Evolutionary conservation across 1,140 invertebrate species (phyloP).

Genomic region (Riptortus pedestris): DNA sequence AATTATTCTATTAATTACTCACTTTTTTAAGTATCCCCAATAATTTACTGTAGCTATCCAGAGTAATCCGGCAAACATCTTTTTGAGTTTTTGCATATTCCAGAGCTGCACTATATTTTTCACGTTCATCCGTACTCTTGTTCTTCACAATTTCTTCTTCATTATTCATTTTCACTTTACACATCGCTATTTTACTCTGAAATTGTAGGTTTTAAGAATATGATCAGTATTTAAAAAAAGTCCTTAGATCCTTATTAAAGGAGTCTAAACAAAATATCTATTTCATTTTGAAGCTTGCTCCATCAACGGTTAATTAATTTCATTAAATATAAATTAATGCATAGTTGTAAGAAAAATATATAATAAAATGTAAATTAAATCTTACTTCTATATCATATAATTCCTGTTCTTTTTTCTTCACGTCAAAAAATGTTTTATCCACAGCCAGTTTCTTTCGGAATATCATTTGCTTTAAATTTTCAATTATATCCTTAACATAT

Average conservation of each 20-base stretch:
- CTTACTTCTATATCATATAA: slow-evolving; percentile 5
- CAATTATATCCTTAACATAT: neutral
- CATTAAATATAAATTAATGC: too few species aligned
- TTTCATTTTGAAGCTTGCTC: too few species aligned
- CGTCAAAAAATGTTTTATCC: neutral
- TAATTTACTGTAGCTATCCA: neutral
- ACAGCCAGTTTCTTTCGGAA: neutral
- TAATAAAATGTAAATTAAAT: neutral
- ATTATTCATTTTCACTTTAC: neutral
- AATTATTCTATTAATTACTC: too few species aligned
- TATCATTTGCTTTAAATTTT: slow-evolving; percentile 6
- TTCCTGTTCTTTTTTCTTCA: neutral
- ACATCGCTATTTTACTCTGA: neutral
- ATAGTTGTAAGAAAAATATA: neutral
- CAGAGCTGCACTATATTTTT: neutral
- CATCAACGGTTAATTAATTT: too few species aligned
- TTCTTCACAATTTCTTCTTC: neutral
- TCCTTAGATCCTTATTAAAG: neutral
- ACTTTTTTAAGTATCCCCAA: neutral
- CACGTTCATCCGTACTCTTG: neutral
- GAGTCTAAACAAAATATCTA: neutral
- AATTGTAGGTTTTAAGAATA: too few species aligned
- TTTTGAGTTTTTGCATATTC: slow-evolving; percentile 8
- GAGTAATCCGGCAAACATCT: neutral
- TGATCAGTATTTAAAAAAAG: neutral